Evolutionary conservation across 1,140 invertebrate genomes (phyloP).

Genomic region (Hypothenemus hampei): DNA sequence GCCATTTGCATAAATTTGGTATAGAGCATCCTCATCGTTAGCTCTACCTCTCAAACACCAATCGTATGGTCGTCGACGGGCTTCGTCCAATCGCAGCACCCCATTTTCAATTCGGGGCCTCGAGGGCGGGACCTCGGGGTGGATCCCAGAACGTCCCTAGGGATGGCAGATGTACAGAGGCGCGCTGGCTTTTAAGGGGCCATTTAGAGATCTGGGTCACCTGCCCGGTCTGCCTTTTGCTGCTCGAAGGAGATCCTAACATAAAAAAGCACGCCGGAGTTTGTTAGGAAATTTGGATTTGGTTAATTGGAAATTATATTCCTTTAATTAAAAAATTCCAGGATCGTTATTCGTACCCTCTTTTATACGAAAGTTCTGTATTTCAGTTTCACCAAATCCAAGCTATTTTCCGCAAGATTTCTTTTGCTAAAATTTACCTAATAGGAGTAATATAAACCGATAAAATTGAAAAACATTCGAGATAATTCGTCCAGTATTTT

Average conservation of each 20-base stretch:
- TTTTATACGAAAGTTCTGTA: no score
- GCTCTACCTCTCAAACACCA: constrained; percentile 15
- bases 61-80: constrained; percentile 4
- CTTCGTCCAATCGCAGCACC: constrained; percentile 6
- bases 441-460: no score
- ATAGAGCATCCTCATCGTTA: constrained; percentile 28
- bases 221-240: constrained; percentile 21
- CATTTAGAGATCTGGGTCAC: constrained; percentile 21
- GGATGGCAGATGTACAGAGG: constrained; percentile 29
- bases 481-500: no score
- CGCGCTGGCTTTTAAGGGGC: constrained; percentile 21
- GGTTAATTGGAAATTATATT: constrained; percentile 1
- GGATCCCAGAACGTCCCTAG: constrained; percentile 21
- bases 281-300: constrained; percentile 1
- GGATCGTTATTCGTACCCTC: no score
- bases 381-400: no score
- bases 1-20: constrained; percentile 30
- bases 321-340: constrained; percentile 9
- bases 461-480: no score
- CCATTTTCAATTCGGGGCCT: constrained; percentile 1
- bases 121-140: constrained; percentile 17
- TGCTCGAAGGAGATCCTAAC: constrained; percentile 13
- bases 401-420: no score
- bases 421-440: no score
- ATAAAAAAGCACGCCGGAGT: constrained; percentile 3